A percentile compares a stretch with the other conserved stretches of the same genome.
phyloP scores from a whole-genome alignment of 2,113 vertebrate species.

The Sander lucioperca region DNA sequence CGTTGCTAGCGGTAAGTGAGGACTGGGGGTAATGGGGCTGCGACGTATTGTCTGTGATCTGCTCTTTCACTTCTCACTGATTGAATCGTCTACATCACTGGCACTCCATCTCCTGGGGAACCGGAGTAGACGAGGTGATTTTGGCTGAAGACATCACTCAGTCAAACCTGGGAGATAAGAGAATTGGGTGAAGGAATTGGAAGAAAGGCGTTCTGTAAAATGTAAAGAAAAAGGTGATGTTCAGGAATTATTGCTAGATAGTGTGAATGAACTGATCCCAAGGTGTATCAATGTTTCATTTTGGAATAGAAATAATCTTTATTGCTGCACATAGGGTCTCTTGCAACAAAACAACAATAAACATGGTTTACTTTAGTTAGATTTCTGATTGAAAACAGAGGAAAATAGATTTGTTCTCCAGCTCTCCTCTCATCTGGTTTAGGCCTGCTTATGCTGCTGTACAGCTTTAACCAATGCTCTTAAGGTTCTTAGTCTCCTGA shows the following conservation, averaged over 20 bases:
- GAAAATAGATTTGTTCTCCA: background rate
- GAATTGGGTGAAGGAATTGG: slow-evolving; percentile 50
- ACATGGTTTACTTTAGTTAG: slow-evolving; percentile 9
- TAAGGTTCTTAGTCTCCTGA: slow-evolving; percentile 17
- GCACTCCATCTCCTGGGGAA: slow-evolving; percentile 79
- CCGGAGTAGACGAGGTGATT: slow-evolving; percentile 75
- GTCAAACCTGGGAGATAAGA: slow-evolving; percentile 75
- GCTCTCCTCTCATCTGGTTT: background rate
- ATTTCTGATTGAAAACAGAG: slow-evolving; percentile 12
- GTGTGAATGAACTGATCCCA: slow-evolving; percentile 31
- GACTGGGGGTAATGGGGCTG: slow-evolving; percentile 80
- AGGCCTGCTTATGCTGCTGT: background rate
- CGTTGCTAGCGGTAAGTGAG: slow-evolving; percentile 76
- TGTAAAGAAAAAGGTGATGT: slow-evolving; percentile 53
- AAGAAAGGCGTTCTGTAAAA: slow-evolving; percentile 32
- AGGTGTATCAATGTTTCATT: slow-evolving; percentile 26
- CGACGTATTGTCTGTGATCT: slow-evolving; percentile 81
- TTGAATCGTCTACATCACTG: slow-evolving; percentile 81
- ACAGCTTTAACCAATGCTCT: slow-evolving; percentile 7
- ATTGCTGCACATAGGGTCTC: background rate
- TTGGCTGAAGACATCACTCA: slow-evolving; percentile 80
- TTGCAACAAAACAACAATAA: slow-evolving; percentile 26
- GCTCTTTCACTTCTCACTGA: slow-evolving; percentile 79
- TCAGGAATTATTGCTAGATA: slow-evolving; percentile 43
- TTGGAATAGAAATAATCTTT: slow-evolving; percentile 34